Percentiles rank a stretch among this genome's conserved stretches.
Conservation (phyloP, 2,113 vertebrate genomes). For the Carassius carassius region DNA sequence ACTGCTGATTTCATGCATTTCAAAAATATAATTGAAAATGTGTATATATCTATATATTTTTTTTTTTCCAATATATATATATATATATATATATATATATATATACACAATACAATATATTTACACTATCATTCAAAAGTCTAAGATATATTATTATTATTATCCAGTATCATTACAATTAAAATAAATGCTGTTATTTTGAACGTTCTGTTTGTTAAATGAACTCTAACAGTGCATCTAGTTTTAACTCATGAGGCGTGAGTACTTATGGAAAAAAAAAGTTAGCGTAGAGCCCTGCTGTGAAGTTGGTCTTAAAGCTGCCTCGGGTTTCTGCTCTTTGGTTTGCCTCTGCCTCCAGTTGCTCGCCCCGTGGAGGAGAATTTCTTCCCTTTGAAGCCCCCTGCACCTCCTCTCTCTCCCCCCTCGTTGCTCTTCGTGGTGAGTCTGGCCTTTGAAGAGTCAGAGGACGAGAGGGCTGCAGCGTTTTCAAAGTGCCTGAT, state of each 20-base stretch:
- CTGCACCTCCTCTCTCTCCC: constrained; percentile 49
- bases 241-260: neutral
- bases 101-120: neutral
- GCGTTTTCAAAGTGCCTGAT: constrained; percentile 65
- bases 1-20: neutral
- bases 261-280: neutral
- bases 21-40: too few relatives aligned
- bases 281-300: neutral
- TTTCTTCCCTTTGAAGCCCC: constrained; percentile 39
- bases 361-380: neutral
- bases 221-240: neutral
- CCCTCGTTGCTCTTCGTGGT: constrained; percentile 45
- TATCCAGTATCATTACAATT: too few relatives aligned
- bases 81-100: too few relatives aligned
- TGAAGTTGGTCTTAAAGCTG: neutral
- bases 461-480: constrained; percentile 49
- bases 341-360: constrained; percentile 8
- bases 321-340: constrained; percentile 7
- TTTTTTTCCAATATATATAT: too few relatives aligned
- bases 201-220: neutral
- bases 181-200: too few relatives aligned
- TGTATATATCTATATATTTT: too few relatives aligned
- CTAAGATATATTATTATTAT: neutral
- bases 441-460: constrained; percentile 60
- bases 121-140: neutral